Conservation (phyloP, 92 coral and sea anemone genomes). For the Epizoanthus fatuus region DNA sequence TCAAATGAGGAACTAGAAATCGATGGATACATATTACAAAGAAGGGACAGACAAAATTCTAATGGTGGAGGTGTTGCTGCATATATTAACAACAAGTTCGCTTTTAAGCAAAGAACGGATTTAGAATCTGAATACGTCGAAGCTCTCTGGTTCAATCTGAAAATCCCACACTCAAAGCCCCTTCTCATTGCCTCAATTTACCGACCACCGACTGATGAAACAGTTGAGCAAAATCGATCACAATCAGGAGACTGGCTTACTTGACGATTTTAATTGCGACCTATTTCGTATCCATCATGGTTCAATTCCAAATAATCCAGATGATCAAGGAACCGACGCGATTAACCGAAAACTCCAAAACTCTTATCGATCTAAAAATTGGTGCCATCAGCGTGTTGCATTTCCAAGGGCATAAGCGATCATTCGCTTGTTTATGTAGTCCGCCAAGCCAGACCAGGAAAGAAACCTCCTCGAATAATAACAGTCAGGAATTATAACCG, state of each 20-base stretch:
- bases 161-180: slow-evolving; percentile 5
- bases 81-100: slow-evolving; percentile 23
- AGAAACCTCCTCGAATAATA: slow-evolving; percentile 44
- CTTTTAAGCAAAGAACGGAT: slow-evolving; percentile 18
- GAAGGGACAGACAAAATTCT: slow-evolving; percentile 47
- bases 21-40: slow-evolving; percentile 43
- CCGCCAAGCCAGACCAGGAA: slow-evolving; percentile 21
- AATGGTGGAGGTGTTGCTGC: slow-evolving; percentile 60
- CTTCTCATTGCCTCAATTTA: background rate
- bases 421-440: slow-evolving; percentile 57
- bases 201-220: background rate
- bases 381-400: slow-evolving; percentile 36
- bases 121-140: slow-evolving; percentile 32
- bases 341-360: slow-evolving; percentile 22
- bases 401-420: slow-evolving; percentile 25
- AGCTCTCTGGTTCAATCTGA: slow-evolving; percentile 48
- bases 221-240: background rate
- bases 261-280: slow-evolving; percentile 7
- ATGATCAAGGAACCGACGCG: slow-evolving; percentile 25
- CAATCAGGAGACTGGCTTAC: background rate
- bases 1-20: slow-evolving; percentile 45
- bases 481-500: slow-evolving; percentile 32
- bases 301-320: slow-evolving; percentile 17
- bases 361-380: slow-evolving; percentile 33
- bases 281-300: slow-evolving; percentile 18